Evolutionary conservation across 2,888 invertebrate species (phyloP).

Genomic region (Epistrophe eligans): DNA sequence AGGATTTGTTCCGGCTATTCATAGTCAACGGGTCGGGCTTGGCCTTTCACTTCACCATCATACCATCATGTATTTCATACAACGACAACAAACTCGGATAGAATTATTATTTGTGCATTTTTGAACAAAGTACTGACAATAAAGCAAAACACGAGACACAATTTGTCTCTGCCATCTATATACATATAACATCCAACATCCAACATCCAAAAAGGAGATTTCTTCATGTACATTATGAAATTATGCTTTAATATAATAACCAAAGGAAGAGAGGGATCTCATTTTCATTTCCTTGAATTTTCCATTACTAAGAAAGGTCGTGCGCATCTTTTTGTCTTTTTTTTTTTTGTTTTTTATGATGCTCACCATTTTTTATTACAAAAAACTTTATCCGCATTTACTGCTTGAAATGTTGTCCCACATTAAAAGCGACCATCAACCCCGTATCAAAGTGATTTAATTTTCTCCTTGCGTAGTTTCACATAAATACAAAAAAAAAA

Average conservation of each 20-base stretch:
- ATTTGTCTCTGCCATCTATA: constrained; percentile 53
- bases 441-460: constrained; percentile 75
- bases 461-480: constrained; percentile 75
- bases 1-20: constrained; percentile 39
- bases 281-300: constrained; percentile 70
- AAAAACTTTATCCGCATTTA: constrained; percentile 74
- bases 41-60: constrained; percentile 20
- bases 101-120: constrained; percentile 67
- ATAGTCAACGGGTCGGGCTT: constrained; percentile 23
- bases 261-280: constrained; percentile 67
- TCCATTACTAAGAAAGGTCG: constrained; percentile 58
- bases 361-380: constrained; percentile 67
- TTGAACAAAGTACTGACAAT: constrained; percentile 67
- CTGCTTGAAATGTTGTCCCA: constrained; percentile 75
- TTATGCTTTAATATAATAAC: constrained; percentile 72
- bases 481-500: constrained; percentile 37
- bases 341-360: constrained; percentile 50
- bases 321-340: constrained; percentile 20
- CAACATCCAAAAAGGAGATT: constrained; percentile 29
- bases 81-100: constrained; percentile 29
- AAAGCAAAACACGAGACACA: constrained; percentile 60
- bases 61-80: not conserved
- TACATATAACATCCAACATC: not conserved
- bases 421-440: constrained; percentile 74
- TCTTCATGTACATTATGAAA: constrained; percentile 60